These are phyloP conservation scores for Rhopalosiphum maidis DNA, from an alignment of 1,140 invertebrate species.

Conservation along the genomic window DNA sequence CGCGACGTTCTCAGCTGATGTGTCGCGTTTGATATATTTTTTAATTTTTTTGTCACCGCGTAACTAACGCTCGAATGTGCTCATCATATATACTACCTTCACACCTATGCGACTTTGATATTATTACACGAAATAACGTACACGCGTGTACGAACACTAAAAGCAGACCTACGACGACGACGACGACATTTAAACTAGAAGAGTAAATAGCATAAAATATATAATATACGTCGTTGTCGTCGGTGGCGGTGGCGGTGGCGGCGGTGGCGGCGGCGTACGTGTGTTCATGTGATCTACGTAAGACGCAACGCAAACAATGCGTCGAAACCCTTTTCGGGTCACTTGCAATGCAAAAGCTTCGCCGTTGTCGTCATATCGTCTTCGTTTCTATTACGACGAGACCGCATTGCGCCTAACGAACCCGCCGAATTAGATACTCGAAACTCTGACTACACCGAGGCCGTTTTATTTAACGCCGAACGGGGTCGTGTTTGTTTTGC, in stretches of 20 bases:
- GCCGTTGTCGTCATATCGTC: neutral
- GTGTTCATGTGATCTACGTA: slow-evolving; percentile 23
- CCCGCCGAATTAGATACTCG: neutral
- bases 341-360: slow-evolving; percentile 23
- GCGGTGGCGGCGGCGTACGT: neutral
- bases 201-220: neutral
- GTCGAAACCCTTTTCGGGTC: slow-evolving; percentile 27
- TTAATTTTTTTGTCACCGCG: neutral
- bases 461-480: slow-evolving; percentile 9
- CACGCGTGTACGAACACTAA: neutral
- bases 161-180: neutral
- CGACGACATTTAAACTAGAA: neutral
- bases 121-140: neutral
- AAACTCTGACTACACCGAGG: neutral
- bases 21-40: neutral
- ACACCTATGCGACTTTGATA: neutral
- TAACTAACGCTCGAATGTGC: neutral
- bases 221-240: neutral
- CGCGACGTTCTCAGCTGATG: neutral
- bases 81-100: neutral
- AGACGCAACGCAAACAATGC: slow-evolving; percentile 29
- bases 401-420: slow-evolving; percentile 46
- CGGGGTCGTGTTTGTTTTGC: slow-evolving; percentile 23
- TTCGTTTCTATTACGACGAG: neutral
- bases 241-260: no score